Evolutionary conservation across 1,140 invertebrate genomes (phyloP).

Genomic region (Teleogryllus occipitalis): DNA sequence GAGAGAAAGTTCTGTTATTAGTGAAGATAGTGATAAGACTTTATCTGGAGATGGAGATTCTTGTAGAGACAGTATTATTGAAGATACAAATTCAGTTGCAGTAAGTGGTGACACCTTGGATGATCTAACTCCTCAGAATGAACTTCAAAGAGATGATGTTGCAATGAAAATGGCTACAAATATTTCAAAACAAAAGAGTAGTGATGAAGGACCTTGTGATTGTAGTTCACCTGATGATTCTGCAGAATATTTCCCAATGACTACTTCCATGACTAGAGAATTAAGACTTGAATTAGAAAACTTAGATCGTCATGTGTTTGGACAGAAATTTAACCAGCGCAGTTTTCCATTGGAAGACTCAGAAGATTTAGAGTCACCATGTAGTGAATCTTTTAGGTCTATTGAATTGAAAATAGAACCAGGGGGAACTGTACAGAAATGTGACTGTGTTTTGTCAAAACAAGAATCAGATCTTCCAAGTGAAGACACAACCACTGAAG

Average conservation of each 20-base stretch:
- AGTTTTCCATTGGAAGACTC: conserved; percentile 19
- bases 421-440: conserved; percentile 28
- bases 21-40: conserved; percentile 1
- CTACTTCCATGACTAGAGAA: conserved; percentile 73
- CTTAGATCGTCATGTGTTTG: conserved; percentile 68
- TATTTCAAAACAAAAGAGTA: background rate
- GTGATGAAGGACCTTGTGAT: conserved; percentile 3
- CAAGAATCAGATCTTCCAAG: conserved; percentile 32
- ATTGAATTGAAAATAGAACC: conserved; percentile 11
- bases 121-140: background rate
- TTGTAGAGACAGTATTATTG: conserved; percentile 43
- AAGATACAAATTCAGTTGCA: conserved; percentile 41
- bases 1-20: background rate
- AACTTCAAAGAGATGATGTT: background rate
- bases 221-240: conserved; percentile 60
- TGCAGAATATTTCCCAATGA: conserved; percentile 75
- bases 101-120: background rate
- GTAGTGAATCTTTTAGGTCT: conserved; percentile 21
- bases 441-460: conserved; percentile 35
- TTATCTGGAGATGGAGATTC: background rate
- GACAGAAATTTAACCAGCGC: conserved; percentile 28
- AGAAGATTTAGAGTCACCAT: conserved; percentile 22
- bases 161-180: background rate
- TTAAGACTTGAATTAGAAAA: conserved; percentile 70
- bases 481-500: conserved; percentile 18